Evolutionary conservation across 2,797 vertebrate genomes (phyloP).

Genomic region (Picus viridis): DNA sequence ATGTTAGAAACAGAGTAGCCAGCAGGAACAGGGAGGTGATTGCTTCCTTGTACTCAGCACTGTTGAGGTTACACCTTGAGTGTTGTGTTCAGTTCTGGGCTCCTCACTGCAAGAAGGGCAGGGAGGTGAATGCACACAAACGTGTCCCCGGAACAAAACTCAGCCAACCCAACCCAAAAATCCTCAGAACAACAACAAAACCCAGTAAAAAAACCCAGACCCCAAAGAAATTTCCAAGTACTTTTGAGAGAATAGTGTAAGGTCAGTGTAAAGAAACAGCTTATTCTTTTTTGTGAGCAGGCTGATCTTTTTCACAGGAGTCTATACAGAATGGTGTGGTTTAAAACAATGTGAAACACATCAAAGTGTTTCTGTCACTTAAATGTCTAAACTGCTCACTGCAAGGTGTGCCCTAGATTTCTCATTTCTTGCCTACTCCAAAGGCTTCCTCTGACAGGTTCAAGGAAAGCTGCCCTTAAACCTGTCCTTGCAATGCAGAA

Average conservation of each 20-base stretch:
- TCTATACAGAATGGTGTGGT: background rate
- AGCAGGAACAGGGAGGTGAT: too few species aligned
- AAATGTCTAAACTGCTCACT: background rate
- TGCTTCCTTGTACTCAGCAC: too few species aligned
- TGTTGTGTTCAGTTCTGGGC: too few species aligned
- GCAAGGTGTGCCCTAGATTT: background rate
- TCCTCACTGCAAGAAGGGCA: too few species aligned
- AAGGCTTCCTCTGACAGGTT: background rate
- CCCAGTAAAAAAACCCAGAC: too few species aligned
- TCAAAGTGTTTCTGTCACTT: background rate
- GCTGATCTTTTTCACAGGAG: background rate
- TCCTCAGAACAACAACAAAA: too few species aligned
- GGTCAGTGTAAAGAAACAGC: background rate
- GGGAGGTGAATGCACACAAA: too few species aligned
- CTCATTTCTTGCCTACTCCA: background rate
- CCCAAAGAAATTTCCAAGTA: too few species aligned
- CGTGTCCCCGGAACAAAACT: too few species aligned
- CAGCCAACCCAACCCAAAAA: too few species aligned
- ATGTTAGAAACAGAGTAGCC: too few species aligned
- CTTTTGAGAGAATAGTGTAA: background rate
- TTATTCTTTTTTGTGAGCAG: background rate
- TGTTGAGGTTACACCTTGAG: too few species aligned
- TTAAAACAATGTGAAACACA: background rate
- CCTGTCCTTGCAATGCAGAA: background rate
- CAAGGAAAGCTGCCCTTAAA: background rate